Evolutionary conservation across 2,888 invertebrate species (phyloP).

Genomic region (Tetheella fluctuosa): DNA sequence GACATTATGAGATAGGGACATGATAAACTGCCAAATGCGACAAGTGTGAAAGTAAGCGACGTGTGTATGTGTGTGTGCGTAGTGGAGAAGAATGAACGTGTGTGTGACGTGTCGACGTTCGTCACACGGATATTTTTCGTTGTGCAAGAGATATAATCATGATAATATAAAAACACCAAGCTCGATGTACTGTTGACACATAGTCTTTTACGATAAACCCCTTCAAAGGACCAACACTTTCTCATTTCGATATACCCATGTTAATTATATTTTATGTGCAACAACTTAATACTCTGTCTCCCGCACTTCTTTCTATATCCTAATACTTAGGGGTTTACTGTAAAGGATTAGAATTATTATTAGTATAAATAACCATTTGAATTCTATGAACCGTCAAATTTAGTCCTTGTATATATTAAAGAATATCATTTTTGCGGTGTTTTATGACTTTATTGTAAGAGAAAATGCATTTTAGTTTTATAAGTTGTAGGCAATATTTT

Average conservation of each 20-base stretch:
- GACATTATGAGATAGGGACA: too few relatives aligned
- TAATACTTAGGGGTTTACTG: conserved; percentile 61
- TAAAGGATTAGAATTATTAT: conserved; percentile 61
- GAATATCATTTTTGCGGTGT: conserved; percentile 79
- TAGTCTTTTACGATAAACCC: conserved; percentile 67
- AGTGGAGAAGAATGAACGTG: conserved; percentile 29
- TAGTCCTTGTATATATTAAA: conserved; percentile 80
- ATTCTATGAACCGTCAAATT: conserved; percentile 74
- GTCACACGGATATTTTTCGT: conserved; percentile 60
- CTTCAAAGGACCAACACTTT: conserved; percentile 63
- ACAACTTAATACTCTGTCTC: conserved; percentile 46
- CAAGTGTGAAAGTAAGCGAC: conserved; percentile 38
- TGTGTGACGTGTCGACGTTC: conserved; percentile 41
- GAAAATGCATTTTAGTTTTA: conserved; percentile 83
- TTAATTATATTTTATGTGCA: conserved; percentile 47
- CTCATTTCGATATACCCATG: conserved; percentile 50
- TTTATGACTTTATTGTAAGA: conserved; percentile 77
- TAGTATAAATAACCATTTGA: conserved; percentile 71
- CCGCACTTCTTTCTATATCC: conserved; percentile 60
- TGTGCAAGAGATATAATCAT: conserved; percentile 77
- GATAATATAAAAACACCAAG: conserved; percentile 77
- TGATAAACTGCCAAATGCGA: conserved; percentile 82
- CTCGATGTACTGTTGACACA: conserved; percentile 65
- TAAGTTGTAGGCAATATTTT: conserved; percentile 83
- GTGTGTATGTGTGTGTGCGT: conserved; percentile 36